Evolutionary conservation across 2,113 vertebrate species (phyloP), one percentile per base, ranked within the genome.

Genomic region (Eulacestoma nigropectus): DNA sequence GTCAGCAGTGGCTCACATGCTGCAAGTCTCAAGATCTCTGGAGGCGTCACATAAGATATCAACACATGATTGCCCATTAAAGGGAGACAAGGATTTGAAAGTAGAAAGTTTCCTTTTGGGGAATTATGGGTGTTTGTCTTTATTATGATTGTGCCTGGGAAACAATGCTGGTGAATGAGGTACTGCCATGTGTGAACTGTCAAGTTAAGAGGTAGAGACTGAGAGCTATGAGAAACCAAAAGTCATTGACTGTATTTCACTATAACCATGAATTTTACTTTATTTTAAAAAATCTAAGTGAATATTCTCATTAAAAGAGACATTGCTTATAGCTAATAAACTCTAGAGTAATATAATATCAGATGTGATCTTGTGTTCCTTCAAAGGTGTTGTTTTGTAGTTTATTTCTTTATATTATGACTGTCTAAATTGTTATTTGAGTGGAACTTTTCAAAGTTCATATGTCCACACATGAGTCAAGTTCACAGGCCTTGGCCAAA

Each of bases 131-230:
- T 53, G 11, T 53, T 74, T 41, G 15, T n/a, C n/a, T 86, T 62
- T 65, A 17, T 70, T 53, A 29, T 20, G 29, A 76, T n/a, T 69
- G 6, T 8, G 13, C 22, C 18, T 13, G 26, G 17, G 33, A 35
- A 53, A 15, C 7, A 70, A 10, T 18, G 4, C 7, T 37, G 15
- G 7, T 73, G 22, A 60, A 20, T 33, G 30, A 50, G 27, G 14
- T 60, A 42, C 9, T 62, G n/a, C 7, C 22, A 74, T 0, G 0
- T 2, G 16, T n/a, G 37, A 63, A 33, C n/a, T 69, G 29, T 5
- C 30, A 53, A n/a, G 6, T 41, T 79, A 42, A 62, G 44, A 76
- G 7, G 41, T 5, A 84, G 13, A 47, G 5, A 35, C 8, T n/a
- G 30, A 35, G 29, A 65, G 10, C 5, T 35, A 53, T 14, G 11